Conservation (phyloP, 2,797 vertebrate genomes). For the Streptopelia turtur region DNA sequence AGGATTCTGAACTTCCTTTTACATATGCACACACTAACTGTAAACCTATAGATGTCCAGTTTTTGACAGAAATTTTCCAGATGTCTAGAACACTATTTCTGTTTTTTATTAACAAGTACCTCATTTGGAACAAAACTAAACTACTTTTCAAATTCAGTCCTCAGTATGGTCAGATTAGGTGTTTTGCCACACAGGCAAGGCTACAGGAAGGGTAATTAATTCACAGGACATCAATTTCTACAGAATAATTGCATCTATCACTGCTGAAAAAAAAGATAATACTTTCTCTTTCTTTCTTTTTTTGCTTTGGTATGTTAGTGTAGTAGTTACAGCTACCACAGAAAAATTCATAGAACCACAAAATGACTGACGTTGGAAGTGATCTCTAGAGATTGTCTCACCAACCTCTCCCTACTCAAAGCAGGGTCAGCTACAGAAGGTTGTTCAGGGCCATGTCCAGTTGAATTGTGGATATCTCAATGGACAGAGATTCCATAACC, state of each 20-base stretch:
- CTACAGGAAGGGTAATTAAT: not conserved
- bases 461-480: not conserved
- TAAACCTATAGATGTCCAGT: not conserved
- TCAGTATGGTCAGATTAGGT: not conserved
- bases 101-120: not conserved
- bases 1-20: not conserved
- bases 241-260: not conserved
- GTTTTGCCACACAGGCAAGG: not conserved
- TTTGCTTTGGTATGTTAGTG: not conserved
- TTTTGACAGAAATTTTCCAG: not conserved
- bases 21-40: not conserved
- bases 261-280: not conserved
- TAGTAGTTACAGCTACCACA: not conserved
- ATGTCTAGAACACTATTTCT: not conserved
- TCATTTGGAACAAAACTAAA: not conserved
- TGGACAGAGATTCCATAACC: not conserved
- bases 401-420: not conserved
- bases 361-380: not conserved
- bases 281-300: not conserved
- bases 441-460: not conserved
- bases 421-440: rapidly evolving
- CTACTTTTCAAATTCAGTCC: not conserved
- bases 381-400: not conserved
- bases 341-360: not conserved
- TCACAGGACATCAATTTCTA: not conserved